A percentile compares a stretch with the other conserved stretches of the same genome.
phyloP scores from a whole-genome alignment of 2,888 invertebrate genomes.

The Dynastes hyllus region DNA sequence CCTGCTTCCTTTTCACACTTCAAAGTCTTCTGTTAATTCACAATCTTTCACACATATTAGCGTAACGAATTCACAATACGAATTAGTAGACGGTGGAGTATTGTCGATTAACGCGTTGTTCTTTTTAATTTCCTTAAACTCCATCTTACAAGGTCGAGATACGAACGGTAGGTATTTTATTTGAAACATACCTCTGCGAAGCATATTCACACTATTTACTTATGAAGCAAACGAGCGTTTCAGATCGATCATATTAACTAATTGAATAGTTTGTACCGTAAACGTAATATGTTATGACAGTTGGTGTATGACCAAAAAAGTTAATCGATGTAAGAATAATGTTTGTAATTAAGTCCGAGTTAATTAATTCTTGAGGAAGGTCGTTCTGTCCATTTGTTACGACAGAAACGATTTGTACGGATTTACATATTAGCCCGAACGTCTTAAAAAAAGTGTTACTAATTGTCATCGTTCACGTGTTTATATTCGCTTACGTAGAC shows the following conservation, averaged over 20 bases:
- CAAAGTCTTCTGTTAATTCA: slow-evolving; percentile 5
- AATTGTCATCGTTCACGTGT: not conserved
- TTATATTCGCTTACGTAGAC: not conserved
- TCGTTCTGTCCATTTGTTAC: not conserved
- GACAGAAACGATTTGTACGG: slow-evolving; percentile 14
- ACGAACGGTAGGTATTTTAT: not conserved
- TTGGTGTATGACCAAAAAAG: slow-evolving; percentile 2
- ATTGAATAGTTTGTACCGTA: slow-evolving; percentile 33
- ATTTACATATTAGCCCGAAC: slow-evolving; percentile 1
- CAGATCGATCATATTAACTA: slow-evolving; percentile 23
- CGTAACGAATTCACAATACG: slow-evolving; percentile 28
- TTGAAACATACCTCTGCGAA: not conserved
- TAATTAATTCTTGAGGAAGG: slow-evolving; percentile 11
- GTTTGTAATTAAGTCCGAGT: slow-evolving; percentile 15
- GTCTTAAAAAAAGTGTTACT: not conserved
- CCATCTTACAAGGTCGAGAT: slow-evolving; percentile 13
- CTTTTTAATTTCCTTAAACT: not conserved
- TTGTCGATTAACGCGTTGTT: slow-evolving; percentile 14
- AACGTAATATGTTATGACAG: slow-evolving; percentile 15
- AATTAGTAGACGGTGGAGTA: slow-evolving; percentile 18
- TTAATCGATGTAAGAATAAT: slow-evolving; percentile 4
- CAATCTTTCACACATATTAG: slow-evolving; percentile 13
- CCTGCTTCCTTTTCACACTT: not conserved
- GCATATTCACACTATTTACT: not conserved
- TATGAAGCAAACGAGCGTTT: slow-evolving; percentile 5